These are phyloP conservation scores for Heliconius charithonia DNA, from an alignment of 2,888 invertebrate genomes.

Conservation along the genomic window DNA sequence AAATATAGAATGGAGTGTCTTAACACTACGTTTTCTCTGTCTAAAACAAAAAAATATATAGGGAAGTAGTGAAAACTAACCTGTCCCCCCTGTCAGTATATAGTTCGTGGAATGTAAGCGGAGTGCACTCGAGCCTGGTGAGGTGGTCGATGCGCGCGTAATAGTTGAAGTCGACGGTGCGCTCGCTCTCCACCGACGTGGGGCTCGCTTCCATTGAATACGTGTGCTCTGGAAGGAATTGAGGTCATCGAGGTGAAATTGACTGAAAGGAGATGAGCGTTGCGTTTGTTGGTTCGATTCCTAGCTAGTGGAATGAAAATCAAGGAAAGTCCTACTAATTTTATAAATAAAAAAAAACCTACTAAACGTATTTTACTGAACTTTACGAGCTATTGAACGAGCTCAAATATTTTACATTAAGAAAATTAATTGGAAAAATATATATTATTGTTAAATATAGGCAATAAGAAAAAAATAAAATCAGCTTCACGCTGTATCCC, in stretches of 20 bases:
- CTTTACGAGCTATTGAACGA: too few species aligned
- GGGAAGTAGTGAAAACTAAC: constrained; percentile 51
- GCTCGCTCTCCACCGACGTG: constrained; percentile 64
- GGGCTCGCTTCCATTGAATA: constrained; percentile 68
- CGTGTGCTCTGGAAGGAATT: constrained; percentile 61
- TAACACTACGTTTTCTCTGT: too few species aligned
- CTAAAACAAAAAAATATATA: background rate
- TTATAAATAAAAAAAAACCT: too few species aligned
- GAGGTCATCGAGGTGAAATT: background rate
- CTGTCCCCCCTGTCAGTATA: constrained; percentile 84
- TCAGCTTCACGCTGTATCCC: too few species aligned
- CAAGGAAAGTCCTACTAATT: too few species aligned
- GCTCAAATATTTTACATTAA: too few species aligned
- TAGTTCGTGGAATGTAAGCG: constrained; percentile 80
- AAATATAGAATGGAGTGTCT: too few species aligned
- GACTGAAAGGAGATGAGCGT: background rate
- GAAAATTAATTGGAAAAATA: too few species aligned
- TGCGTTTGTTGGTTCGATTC: background rate
- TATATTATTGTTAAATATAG: too few species aligned
- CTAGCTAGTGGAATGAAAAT: background rate
- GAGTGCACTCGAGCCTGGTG: constrained; percentile 80
- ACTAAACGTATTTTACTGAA: too few species aligned
- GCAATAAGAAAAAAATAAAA: too few species aligned
- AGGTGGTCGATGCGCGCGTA: constrained; percentile 89
- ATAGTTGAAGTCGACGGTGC: constrained; percentile 73